Evolutionary conservation across 2,888 invertebrate genomes (phyloP), one percentile per base, ranked within the genome.

Genomic region (Hydrotaea diabolus): DNA sequence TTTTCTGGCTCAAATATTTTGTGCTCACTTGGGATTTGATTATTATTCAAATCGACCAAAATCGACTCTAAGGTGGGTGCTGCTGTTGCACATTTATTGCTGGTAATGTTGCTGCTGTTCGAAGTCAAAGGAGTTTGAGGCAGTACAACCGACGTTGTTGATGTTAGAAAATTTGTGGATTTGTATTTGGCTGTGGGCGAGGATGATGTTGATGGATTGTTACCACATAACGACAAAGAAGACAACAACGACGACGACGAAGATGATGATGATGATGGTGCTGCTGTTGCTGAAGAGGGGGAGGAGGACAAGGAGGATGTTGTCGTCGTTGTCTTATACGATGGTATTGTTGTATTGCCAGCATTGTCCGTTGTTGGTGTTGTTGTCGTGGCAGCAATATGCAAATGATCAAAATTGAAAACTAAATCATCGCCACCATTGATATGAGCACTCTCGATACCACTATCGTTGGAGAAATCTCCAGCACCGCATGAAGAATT

Each of bases 331-430:
- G 77, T 55, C 3, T 59, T 77, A 3, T 76, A 36, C n/a, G 78
- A 46, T 2, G 74, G 46, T 39, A 13, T 8, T 39, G 13, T 8
- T 66, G 66, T 64, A 66, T 69, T 53, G 79, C 36, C 46, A 66
- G 83, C 46, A n/a, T n/a, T n/a, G n/a, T n/a, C n/a, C 71, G 82
- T 59, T 49, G 78, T 46, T n/a, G 75, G 72, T 49, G 59, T 75
- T 46, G 69, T 31, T 31, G 46, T 64, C 21, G 79, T 77, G 49
- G 85, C 62, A n/a, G 87, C 87, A 87, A 90, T 88, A 90, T 89
- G 89, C 84, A 92, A 90, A 88, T 91, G 89, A 87, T 92, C 91
- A 88, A 92, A 92, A 88, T 89, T 92, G 85, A 91, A 92, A 85
- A 92, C 89, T 85, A 92, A 88, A 87, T 92, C 91, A 87, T 91